Conservation (phyloP, 2,888 invertebrate species). For the Ornithoptera priamus region DNA sequence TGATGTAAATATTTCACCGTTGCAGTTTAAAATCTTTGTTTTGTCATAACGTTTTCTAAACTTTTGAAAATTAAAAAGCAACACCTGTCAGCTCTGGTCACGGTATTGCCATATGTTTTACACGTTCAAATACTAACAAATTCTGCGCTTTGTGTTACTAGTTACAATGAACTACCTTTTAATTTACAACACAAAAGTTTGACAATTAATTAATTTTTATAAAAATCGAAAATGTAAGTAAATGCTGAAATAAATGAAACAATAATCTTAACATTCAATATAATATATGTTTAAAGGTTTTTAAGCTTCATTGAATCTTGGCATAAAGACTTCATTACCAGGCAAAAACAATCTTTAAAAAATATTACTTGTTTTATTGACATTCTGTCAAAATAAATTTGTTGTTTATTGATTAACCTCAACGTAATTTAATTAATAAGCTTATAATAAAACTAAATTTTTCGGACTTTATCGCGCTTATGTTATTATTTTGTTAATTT, state of each 20-base stretch:
- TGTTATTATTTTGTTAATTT: neutral
- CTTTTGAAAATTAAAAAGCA: conserved; percentile 32
- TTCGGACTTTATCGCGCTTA: too few species aligned
- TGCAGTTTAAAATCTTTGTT: conserved; percentile 62
- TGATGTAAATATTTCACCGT: conserved; percentile 48
- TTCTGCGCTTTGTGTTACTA: neutral
- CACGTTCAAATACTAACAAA: neutral
- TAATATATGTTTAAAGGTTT: neutral
- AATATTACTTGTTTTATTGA: neutral
- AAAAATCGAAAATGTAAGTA: too few species aligned
- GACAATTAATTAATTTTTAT: neutral
- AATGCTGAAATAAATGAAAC: too few species aligned
- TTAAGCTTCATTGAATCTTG: neutral
- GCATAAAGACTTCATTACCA: too few species aligned
- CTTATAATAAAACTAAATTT: too few species aligned
- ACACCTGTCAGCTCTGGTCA: conserved; percentile 30
- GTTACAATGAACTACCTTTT: neutral
- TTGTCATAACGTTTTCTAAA: conserved; percentile 37
- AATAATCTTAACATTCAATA: too few species aligned
- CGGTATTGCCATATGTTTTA: neutral
- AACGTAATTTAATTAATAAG: too few species aligned
- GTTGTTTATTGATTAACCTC: neutral
- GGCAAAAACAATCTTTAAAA: too few species aligned
- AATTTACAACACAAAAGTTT: neutral
- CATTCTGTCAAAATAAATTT: neutral